These are phyloP conservation scores for Rachycentron canadum DNA, from an alignment of 2,797 vertebrate genomes.

Conservation along the genomic window DNA sequence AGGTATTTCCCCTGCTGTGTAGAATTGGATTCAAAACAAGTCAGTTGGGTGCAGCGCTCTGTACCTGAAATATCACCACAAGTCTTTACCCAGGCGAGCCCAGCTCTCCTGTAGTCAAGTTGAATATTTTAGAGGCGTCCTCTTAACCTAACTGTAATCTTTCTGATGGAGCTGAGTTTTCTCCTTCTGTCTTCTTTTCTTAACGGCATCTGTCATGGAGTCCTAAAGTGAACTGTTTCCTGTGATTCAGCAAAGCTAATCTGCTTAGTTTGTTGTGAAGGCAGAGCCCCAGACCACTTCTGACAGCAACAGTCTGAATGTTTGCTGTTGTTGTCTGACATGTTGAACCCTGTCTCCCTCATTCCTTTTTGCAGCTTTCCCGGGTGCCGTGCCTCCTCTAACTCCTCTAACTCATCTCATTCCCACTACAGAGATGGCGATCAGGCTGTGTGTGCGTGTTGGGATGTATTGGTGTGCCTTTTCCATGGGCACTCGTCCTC, in stretches of 20 bases:
- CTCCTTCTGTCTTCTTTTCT: slow-evolving; percentile 54
- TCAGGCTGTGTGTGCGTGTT: slow-evolving; percentile 16
- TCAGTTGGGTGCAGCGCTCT: slow-evolving; percentile 34
- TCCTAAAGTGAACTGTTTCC: slow-evolving; percentile 59
- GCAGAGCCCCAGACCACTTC: slow-evolving; percentile 46
- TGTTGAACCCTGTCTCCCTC: slow-evolving; percentile 53
- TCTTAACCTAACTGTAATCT: slow-evolving; percentile 71
- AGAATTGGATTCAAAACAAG: slow-evolving; percentile 77
- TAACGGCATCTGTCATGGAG: slow-evolving; percentile 51
- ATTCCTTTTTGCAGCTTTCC: slow-evolving; percentile 34
- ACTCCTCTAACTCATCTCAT: slow-evolving; percentile 22
- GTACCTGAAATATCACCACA: slow-evolving; percentile 61
- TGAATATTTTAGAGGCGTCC: slow-evolving; percentile 69
- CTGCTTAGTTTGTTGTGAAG: slow-evolving; percentile 57
- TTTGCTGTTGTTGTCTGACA: slow-evolving; percentile 63
- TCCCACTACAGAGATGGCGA: slow-evolving; percentile 27
- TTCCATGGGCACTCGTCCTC: slow-evolving; percentile 26
- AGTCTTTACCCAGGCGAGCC: slow-evolving; percentile 57
- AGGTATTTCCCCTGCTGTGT: slow-evolving; percentile 59
- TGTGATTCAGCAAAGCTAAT: slow-evolving; percentile 66
- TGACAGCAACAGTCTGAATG: slow-evolving; percentile 65
- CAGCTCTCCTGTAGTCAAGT: slow-evolving; percentile 58
- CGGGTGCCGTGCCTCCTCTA: slow-evolving; percentile 19
- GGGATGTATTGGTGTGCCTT: slow-evolving; percentile 22
- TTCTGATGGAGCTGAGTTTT: slow-evolving; percentile 61